Evolutionary conservation across 2,888 invertebrate genomes (phyloP).

Genomic region (Odontomyia ornata): DNA sequence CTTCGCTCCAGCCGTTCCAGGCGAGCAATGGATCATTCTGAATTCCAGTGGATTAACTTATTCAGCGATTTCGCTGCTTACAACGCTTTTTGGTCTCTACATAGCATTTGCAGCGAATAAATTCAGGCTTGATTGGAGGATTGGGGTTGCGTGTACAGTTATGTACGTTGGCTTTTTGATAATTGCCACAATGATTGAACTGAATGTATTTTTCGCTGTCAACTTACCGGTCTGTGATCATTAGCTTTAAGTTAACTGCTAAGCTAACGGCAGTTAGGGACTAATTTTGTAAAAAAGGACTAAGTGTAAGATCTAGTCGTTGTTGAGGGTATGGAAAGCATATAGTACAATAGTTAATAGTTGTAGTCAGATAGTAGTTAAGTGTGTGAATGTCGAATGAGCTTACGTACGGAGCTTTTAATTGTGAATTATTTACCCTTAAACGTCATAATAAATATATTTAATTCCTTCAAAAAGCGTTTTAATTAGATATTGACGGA

Average conservation of each 20-base stretch:
- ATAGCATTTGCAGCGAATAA: constrained; percentile 72
- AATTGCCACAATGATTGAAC: constrained; percentile 77
- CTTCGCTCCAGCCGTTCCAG: constrained; percentile 69
- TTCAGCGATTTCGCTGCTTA: constrained; percentile 77
- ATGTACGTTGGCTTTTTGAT: constrained; percentile 75
- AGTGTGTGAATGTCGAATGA: no score
- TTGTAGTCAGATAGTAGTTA: no score
- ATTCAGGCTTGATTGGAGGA: constrained; percentile 75
- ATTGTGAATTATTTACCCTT: no score
- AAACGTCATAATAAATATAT: no score
- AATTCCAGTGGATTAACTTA: constrained; percentile 81
- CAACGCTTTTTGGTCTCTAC: constrained; percentile 77
- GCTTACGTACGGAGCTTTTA: no score
- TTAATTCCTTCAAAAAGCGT: no score
- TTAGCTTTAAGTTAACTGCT: constrained; percentile 52
- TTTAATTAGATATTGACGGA: no score
- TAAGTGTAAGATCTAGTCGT: no score
- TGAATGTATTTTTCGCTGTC: constrained; percentile 79
- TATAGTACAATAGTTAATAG: no score
- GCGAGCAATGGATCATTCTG: constrained; percentile 70
- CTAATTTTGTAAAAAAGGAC: not conserved
- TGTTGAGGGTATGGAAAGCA: no score
- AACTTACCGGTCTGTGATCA: constrained; percentile 77
- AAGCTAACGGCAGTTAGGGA: no score
- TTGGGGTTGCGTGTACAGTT: constrained; percentile 73